Evolutionary conservation across 2,113 vertebrate genomes (phyloP), one percentile per base, ranked within the genome.

Genomic region (Callospermophilus lateralis): DNA sequence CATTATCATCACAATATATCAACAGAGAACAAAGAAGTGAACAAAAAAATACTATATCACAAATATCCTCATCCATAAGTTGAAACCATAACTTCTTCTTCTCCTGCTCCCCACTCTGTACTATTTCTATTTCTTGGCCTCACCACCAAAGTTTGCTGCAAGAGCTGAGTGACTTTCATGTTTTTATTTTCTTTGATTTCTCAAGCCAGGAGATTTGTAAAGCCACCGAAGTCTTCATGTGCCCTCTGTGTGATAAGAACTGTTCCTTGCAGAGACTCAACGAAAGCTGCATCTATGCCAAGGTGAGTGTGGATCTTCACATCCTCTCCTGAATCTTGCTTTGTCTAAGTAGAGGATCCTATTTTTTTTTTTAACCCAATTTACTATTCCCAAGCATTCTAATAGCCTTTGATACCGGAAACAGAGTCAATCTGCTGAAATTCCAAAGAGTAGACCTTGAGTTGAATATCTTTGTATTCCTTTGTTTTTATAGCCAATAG

Each of bases 131-230:
- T 65, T 68, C n/a, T 30, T 42, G 48, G 8, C 16, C 39, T 39
- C 83, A 12, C 20, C 37, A 6, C 17, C 16, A 79, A 8, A 11
- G 9, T 28, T 55, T 72, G 15, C 30, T 37, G 0, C 2, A 55
- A 28, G 28, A 10, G 4, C 55, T 58, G 53, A 93, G 39, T 3
- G 45, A 11, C 30, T 90, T 90, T 94, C 77, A 93, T 67, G 30
- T 78, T 2, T 51, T 83, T 98, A 94, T 97, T 61, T 73, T 94
- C 0, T 97, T 73, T 98, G 7, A 1, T 86, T 92, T 24, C 51
- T 86, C 24, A 97, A 99, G 99, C 98, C 99, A 99, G 98, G 99
- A 99, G 98, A 99, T 99, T 98, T 99, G 99, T 89, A 99, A 99
- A 94, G 99, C 99, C 90, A 99, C 99, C 78, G 99, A 99, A 37